These are phyloP conservation scores for Rynchops niger DNA, from an alignment of 2,113 vertebrate species.

Conservation along the genomic window DNA sequence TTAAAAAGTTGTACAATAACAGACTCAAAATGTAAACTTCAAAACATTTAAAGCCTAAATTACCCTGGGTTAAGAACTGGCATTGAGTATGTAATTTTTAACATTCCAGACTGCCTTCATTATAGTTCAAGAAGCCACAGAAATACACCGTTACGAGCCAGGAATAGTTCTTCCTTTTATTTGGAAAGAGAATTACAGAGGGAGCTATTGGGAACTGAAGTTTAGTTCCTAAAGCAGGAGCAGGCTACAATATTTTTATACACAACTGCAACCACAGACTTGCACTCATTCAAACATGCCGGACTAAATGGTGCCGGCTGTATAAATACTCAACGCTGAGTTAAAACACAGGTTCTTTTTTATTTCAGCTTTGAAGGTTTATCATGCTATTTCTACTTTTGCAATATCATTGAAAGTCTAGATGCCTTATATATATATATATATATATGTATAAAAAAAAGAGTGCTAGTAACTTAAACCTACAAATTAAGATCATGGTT, in stretches of 20 bases:
- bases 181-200: slow-evolving; percentile 84
- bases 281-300: slow-evolving; percentile 65
- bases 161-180: slow-evolving; percentile 85
- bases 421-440: not conserved
- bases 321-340: slow-evolving; percentile 71
- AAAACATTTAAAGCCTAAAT: slow-evolving; percentile 64
- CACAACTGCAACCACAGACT: slow-evolving; percentile 76
- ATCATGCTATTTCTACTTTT: slow-evolving; percentile 69
- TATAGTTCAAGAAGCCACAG: slow-evolving; percentile 81
- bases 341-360: slow-evolving; percentile 83
- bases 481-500: slow-evolving; percentile 52
- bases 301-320: slow-evolving; percentile 87
- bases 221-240: slow-evolving; percentile 69
- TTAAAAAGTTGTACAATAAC: slow-evolving; percentile 66
- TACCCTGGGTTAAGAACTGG: slow-evolving; percentile 67
- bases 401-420: slow-evolving; percentile 72
- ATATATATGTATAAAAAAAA: not conserved
- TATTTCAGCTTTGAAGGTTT: slow-evolving; percentile 78
- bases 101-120: slow-evolving; percentile 78
- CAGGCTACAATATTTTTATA: slow-evolving; percentile 79
- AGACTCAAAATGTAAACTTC: slow-evolving; percentile 55
- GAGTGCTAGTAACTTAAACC: slow-evolving; percentile 28
- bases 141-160: slow-evolving; percentile 79
- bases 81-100: slow-evolving; percentile 62
- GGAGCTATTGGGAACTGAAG: slow-evolving; percentile 67